Percentiles rank a stretch among this genome's conserved stretches.
Conservation (phyloP, 2,113 vertebrate species). For the Chamaea fasciata region DNA sequence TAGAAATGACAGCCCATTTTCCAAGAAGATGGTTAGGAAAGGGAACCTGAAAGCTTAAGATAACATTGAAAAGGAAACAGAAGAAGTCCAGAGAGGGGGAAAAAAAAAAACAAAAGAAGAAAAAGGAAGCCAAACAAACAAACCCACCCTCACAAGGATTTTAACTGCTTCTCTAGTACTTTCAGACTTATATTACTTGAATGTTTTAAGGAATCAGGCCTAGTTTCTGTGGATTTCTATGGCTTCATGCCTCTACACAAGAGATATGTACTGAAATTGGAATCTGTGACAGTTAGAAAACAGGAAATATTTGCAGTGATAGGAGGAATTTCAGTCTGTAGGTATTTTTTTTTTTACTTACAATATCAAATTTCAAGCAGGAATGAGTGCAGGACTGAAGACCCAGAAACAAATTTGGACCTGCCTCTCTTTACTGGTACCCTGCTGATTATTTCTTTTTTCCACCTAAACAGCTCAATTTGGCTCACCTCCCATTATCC, state of each 20-base stretch:
- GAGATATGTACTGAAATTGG: background rate
- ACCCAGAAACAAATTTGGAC: conserved; percentile 7
- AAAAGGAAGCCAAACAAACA: conserved; percentile 18
- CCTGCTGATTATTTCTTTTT: conserved; percentile 28
- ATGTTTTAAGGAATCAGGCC: background rate
- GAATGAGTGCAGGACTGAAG: background rate
- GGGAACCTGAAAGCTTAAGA: conserved; percentile 52
- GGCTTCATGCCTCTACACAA: background rate
- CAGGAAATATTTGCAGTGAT: background rate
- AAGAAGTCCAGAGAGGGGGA: background rate
- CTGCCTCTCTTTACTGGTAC: background rate
- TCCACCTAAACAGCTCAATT: conserved; percentile 18
- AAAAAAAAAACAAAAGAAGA: background rate
- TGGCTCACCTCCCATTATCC: conserved; percentile 39
- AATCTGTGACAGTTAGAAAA: background rate
- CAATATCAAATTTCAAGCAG: background rate
- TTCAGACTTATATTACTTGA: background rate
- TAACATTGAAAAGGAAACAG: conserved; percentile 48
- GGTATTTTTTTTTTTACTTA: background rate
- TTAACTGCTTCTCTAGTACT: background rate
- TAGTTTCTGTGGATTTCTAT: background rate
- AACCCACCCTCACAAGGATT: conserved; percentile 36
- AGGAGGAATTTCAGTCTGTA: background rate
- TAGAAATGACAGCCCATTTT: conserved; percentile 71
- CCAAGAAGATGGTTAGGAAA: conserved; percentile 60